Evolutionary conservation across 2,888 invertebrate species (phyloP).

Genomic region (Cantharis flavilabris): DNA sequence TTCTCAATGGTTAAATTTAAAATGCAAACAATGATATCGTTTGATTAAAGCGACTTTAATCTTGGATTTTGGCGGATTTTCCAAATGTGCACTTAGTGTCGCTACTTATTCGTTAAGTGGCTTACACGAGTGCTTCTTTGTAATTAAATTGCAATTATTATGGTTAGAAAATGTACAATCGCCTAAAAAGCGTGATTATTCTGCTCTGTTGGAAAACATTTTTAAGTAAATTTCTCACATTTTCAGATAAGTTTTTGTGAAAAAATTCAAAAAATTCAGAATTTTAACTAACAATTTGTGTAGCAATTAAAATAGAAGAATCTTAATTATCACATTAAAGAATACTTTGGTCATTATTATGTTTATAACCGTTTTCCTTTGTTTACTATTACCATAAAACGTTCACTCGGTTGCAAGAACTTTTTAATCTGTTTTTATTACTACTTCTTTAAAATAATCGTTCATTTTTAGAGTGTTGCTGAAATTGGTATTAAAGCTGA

Average conservation of each 20-base stretch:
- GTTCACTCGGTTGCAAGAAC: background rate
- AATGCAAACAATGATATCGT: slow-evolving; percentile 4
- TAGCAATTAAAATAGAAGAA: background rate
- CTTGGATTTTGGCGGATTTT: background rate
- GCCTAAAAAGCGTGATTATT: background rate
- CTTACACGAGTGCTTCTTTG: background rate
- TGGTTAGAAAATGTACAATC: background rate
- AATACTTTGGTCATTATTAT: background rate
- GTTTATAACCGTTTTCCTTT: background rate
- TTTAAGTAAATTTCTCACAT: background rate
- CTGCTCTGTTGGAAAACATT: background rate
- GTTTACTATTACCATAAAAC: background rate
- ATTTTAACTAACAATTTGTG: background rate
- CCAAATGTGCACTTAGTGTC: background rate
- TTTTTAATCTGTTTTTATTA: background rate
- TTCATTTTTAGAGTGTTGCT: background rate
- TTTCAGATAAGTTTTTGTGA: too few relatives aligned
- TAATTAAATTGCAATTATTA: background rate
- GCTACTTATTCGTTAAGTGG: background rate
- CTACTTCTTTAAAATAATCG: background rate
- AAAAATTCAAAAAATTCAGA: background rate
- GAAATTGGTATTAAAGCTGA: background rate
- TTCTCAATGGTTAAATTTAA: slow-evolving; percentile 8
- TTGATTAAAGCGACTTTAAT: background rate
- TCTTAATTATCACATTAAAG: background rate